Evolutionary conservation across 2,797 vertebrate genomes (phyloP).

Genomic region (Melopsittacus undulatus): DNA sequence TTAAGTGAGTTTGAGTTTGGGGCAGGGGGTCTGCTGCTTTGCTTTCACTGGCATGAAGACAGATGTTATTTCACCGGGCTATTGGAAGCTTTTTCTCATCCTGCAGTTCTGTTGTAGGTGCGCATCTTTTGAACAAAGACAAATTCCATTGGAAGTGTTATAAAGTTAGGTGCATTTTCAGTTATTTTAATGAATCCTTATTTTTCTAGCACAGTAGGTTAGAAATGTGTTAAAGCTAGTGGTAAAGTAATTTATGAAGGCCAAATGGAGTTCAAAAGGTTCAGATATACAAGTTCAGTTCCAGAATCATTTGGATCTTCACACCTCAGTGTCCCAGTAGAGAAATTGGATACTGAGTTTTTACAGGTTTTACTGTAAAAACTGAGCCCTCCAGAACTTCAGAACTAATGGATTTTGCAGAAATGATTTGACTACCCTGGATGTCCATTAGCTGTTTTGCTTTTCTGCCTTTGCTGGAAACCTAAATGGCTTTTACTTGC

Average conservation of each 20-base stretch:
- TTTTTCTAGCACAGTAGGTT: conserved; percentile 32
- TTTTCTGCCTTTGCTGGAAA: conserved; percentile 72
- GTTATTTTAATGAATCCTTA: neutral
- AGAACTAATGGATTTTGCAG: conserved; percentile 90
- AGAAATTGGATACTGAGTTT: conserved; percentile 80
- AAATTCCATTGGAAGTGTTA: conserved; percentile 59
- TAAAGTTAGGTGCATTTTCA: conserved; percentile 61
- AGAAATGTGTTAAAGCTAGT: conserved; percentile 56
- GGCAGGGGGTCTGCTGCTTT: neutral
- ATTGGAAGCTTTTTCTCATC: conserved; percentile 14
- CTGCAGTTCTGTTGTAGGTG: neutral
- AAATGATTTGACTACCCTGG: conserved; percentile 75
- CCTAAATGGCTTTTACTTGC: conserved; percentile 67
- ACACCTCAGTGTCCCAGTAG: conserved; percentile 77
- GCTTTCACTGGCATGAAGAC: neutral
- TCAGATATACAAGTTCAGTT: conserved; percentile 81
- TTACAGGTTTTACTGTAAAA: conserved; percentile 80
- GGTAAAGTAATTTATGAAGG: conserved; percentile 71
- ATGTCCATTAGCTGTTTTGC: conserved; percentile 76
- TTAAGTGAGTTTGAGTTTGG: neutral
- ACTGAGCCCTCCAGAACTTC: conserved; percentile 71
- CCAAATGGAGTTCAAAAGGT: conserved; percentile 71
- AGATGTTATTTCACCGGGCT: conserved; percentile 54
- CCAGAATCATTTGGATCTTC: conserved; percentile 77
- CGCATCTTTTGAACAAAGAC: neutral